Base-by-base conservation (phyloP, 1,140 invertebrate species). In the Halesus radiatus region DNA sequence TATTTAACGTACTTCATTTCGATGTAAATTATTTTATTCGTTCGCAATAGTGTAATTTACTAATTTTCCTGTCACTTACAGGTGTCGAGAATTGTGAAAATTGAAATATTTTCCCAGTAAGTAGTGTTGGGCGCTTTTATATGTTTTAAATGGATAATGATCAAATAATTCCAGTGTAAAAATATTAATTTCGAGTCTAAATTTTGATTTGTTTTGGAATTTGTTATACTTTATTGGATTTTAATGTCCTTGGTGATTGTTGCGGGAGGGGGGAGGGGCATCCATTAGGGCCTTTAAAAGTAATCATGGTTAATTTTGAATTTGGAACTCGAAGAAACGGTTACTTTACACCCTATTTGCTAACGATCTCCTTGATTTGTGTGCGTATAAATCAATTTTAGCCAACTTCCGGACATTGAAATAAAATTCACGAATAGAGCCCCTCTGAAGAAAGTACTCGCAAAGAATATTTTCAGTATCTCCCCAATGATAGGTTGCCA, bases 261-360 rank as follows among this genome's bases (percentile, higher is more conserved):
- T 66, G 10, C 29, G 62, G 26, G 16, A 29, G 62, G 62, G 20
- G 62, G 37, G 3, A 3, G 37, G 16, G 62, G 62, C 0, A 60
- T 60, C 18, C n/a, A 60, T 60, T 60, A 60, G 56, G 56, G 37
- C 37, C 37, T 13, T 45, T 13, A 1, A 1, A 45, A 23, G 56
- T 23, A 66, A 66, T 66, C 29, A 32, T n/a, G 62, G 62, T 32
- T 16, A 22, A 32, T 66, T 26, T 32, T 66, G 29, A 66, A 66
- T 66, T 66, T 32, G 22, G 29, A 66, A 66, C 62, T 66, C 62
- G 56, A 60, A 60, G 56, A 60, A 60, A 60, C 56, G 56, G 56
- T 60, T 22, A 60, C 23, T 60, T 60, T 60, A 60, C 18, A 18
- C 56, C 8, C 56, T 23, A 7, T 60, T 20, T 60, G 6, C n/a